Conservation (phyloP, 2,113 vertebrate species). For the Oenanthe melanoleuca region DNA sequence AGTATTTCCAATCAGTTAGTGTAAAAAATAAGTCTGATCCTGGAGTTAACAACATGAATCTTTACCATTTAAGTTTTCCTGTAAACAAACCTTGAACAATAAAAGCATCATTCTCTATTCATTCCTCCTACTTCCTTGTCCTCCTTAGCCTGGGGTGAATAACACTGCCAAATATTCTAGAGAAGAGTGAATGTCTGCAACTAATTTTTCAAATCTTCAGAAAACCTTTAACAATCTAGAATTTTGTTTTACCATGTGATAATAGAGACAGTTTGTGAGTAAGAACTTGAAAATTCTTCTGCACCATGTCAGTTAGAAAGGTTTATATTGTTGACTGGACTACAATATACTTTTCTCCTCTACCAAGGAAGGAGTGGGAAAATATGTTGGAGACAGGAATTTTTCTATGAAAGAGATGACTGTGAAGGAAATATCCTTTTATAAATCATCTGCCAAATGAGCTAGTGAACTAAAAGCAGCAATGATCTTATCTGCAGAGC, state of each 20-base stretch:
- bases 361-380: not conserved
- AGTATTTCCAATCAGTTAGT: not conserved
- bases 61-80: not conserved
- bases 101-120: not conserved
- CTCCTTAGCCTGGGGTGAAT: not conserved
- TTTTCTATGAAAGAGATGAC: not conserved
- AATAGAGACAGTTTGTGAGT: not conserved
- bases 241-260: not conserved
- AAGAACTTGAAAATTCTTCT: not conserved
- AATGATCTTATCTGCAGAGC: not conserved
- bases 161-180: not conserved
- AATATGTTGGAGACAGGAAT: not conserved
- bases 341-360: not conserved
- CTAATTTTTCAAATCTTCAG: not conserved
- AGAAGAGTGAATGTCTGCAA: not conserved
- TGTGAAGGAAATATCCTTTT: not conserved
- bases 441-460: conserved; percentile 19
- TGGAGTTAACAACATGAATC: not conserved
- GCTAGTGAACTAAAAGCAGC: not conserved
- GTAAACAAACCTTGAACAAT: not conserved
- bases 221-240: not conserved
- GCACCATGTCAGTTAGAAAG: not conserved
- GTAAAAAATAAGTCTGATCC: not conserved
- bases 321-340: not conserved
- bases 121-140: not conserved